phyloP scores from a whole-genome alignment of 2,888 invertebrate species.

The Andrena fulva region DNA sequence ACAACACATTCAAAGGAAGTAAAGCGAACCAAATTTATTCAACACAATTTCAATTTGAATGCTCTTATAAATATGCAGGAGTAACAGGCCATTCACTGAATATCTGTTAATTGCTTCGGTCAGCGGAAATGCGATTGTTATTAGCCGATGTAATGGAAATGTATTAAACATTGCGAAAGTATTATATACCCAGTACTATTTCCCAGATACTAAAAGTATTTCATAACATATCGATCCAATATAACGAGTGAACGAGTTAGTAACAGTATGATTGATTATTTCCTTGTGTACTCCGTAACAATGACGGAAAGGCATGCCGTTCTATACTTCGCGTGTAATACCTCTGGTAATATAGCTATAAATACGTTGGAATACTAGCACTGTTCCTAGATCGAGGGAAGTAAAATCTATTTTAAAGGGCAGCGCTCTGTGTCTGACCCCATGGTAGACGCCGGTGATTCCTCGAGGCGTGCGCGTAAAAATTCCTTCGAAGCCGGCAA shows the following conservation, averaged over 20 bases:
- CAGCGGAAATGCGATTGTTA: conserved; percentile 1
- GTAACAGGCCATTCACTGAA: not conserved
- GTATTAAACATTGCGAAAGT: not conserved
- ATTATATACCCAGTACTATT: not conserved
- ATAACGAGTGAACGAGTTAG: not conserved
- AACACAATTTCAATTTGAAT: not conserved
- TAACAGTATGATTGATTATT: not conserved
- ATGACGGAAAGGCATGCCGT: not conserved
- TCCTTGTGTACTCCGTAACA: not conserved
- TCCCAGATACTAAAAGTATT: not conserved
- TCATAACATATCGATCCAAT: not conserved
- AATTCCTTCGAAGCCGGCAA: conserved; percentile 29
- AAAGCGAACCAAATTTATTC: conserved; percentile 21
- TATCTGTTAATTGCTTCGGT: not conserved
- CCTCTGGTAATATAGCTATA: conserved; percentile 55
- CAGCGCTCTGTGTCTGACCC: conserved; percentile 54
- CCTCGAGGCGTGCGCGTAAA: conserved; percentile 39
- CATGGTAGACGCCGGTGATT: conserved; percentile 50
- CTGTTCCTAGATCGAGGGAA: conserved; percentile 64
- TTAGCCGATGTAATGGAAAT: conserved; percentile 1
- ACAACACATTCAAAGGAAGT: not conserved
- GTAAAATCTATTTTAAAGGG: conserved; percentile 71
- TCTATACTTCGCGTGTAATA: conserved; percentile 34
- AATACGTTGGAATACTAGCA: conserved; percentile 57
- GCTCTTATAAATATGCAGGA: conserved; percentile 28